These are phyloP conservation scores for Paramormyrops kingsleyae DNA, from an alignment of 2,113 vertebrate species.

Conservation along the genomic window DNA sequence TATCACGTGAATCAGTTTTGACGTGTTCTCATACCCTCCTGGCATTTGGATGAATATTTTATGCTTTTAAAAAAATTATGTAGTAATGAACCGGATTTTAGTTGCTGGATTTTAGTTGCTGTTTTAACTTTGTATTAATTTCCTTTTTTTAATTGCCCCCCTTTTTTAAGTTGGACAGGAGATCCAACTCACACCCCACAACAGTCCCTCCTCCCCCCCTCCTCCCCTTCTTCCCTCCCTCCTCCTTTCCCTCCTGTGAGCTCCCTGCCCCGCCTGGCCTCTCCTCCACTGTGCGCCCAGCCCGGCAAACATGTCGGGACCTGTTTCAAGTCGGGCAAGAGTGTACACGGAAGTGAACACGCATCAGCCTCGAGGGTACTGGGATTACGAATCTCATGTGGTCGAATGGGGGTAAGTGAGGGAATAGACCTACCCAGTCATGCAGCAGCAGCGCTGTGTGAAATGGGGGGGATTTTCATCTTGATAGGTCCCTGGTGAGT, in stretches of 20 bases:
- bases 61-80: neutral
- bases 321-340: constrained; percentile 78
- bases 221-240: neutral
- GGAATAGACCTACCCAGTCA: neutral
- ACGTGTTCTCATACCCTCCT: neutral
- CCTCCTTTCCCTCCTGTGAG: neutral
- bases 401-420: constrained; percentile 74
- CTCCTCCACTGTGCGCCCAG: constrained; percentile 13
- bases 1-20: neutral
- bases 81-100: neutral
- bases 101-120: too few species aligned
- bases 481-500: neutral
- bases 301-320: constrained; percentile 75
- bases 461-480: neutral
- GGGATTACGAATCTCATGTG: constrained; percentile 78
- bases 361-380: constrained; percentile 77
- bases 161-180: neutral
- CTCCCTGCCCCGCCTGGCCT: neutral
- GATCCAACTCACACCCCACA: neutral
- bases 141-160: neutral
- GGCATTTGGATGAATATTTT: neutral
- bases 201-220: neutral
- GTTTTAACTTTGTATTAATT: neutral
- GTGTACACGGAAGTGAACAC: constrained; percentile 82
- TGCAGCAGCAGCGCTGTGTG: neutral